phyloP scores from a whole-genome alignment of 2,113 vertebrate species.

The Tragulus kanchil region DNA sequence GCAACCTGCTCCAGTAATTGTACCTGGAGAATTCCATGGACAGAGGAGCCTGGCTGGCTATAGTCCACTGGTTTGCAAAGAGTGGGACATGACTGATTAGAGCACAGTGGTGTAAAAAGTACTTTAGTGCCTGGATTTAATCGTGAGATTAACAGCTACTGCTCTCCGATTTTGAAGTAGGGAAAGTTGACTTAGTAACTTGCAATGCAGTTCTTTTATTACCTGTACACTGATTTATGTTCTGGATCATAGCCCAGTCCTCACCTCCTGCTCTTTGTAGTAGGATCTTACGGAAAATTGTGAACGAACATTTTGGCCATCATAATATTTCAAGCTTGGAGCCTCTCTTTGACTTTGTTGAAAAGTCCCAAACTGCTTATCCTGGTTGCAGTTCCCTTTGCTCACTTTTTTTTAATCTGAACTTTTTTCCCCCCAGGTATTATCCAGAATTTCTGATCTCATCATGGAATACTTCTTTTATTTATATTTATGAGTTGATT shows the following conservation, averaged over 20 bases:
- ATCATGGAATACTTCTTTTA: not conserved
- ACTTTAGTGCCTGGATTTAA: not conserved
- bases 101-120: not conserved
- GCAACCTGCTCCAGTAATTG: not conserved
- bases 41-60: not conserved
- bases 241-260: not conserved
- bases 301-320: not conserved
- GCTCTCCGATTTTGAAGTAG: not conserved
- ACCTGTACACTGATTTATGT: not conserved
- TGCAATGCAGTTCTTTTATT: slow-evolving; percentile 51
- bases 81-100: not conserved
- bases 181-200: not conserved
- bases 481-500: not conserved
- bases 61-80: not conserved
- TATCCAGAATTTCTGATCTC: slow-evolving; percentile 11
- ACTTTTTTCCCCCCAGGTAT: not conserved
- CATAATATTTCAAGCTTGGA: not conserved
- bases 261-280: not conserved
- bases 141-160: not conserved
- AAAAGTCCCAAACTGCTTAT: not conserved
- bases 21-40: not conserved
- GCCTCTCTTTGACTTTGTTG: not conserved
- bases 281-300: not conserved
- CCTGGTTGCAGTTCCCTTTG: slow-evolving; percentile 27
- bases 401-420: slow-evolving; percentile 1